phyloP scores from a whole-genome alignment of 2,888 invertebrate genomes.

The Aspidapion aeneum region DNA sequence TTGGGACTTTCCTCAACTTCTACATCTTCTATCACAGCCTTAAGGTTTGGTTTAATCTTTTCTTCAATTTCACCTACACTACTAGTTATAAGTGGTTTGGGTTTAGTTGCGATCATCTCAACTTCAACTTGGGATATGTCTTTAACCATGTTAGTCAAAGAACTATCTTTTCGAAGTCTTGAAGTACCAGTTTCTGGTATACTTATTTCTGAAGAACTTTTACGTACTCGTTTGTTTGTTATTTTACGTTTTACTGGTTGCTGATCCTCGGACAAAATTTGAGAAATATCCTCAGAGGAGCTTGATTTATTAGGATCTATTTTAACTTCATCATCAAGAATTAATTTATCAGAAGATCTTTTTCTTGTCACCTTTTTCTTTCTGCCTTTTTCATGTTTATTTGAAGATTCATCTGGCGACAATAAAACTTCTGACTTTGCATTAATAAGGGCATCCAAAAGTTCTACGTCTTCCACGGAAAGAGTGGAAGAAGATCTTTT shows the following conservation, averaged over 20 bases:
- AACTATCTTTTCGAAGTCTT: constrained; percentile 19
- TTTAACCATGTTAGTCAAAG: constrained; percentile 34
- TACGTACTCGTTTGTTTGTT: constrained; percentile 20
- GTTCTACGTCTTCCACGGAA: constrained; percentile 54
- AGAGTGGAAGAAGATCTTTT: constrained; percentile 57
- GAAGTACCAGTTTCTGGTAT: constrained; percentile 11
- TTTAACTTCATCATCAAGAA: too few species aligned
- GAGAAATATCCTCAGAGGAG: background rate
- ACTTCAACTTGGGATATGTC: constrained; percentile 50
- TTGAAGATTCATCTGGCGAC: constrained; percentile 11
- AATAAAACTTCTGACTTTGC: constrained; percentile 22
- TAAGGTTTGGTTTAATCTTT: constrained; percentile 49
- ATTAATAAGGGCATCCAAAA: constrained; percentile 47
- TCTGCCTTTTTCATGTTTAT: constrained; percentile 24
- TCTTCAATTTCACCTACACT: constrained; percentile 51
- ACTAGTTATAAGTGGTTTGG: constrained; percentile 55
- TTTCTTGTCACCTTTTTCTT: constrained; percentile 41
- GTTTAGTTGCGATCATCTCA: constrained; percentile 49
- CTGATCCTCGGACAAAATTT: background rate
- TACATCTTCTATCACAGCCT: constrained; percentile 56
- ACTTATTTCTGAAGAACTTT: constrained; percentile 11
- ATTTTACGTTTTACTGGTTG: background rate
- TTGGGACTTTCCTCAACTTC: constrained; percentile 56
- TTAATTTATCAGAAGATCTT: constrained; percentile 36
- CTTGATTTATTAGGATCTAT: background rate